Base-by-base conservation (phyloP, 2,888 invertebrate genomes). In the Amphimallon solstitiale region DNA sequence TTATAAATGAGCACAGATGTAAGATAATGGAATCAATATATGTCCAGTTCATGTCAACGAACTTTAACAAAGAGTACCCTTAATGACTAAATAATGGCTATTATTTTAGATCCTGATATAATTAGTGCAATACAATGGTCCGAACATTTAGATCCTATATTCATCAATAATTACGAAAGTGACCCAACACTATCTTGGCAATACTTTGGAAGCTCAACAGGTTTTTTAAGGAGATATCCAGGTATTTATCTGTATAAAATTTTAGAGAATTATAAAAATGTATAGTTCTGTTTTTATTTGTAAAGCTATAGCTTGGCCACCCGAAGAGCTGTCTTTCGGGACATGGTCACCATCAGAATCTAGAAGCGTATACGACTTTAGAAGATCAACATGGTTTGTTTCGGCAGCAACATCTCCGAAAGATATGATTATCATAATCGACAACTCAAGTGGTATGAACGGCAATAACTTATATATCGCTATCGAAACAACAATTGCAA, bases 151-250 rank as follows among this genome's bases (percentile, higher is more conserved):
- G 95, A 98, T 82, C 90, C 92, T 15, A 85, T 93, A 69, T 98
- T 97, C 83, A 89, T 90, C 74, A 92, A 92, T 79, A 98, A 98
- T 85, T 93, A 93, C 80, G 92, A 94, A 79, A 89, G 90, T 71
- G 95, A 97, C 83, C 93, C 95, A 0, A 91, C 93, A 1, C 86
- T 97, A 43, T 94, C 95, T n/a, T 99, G 98, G 96, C 99, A 99
- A 84, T 97, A 97, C 84, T 99, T 96, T 84, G 97, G 98, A 59
- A 96, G 97, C 62, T 92, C 96, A n/a, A 87, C 91, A 1, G 99
- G 99, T 54, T 98, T 98, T 83, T 89, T 98, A 81, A 86, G 98
- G 75, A 89, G 96, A 77, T 99, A 93, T 85, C 99, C 98, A 80
- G 98, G 97, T 91, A 75, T 45, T 19, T 45, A 59, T 0, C n/a